Percentiles rank a stretch among this genome's conserved stretches.
Evolutionary conservation across 2,113 vertebrate species (phyloP).

Genomic region (Bujurquina vittata): DNA sequence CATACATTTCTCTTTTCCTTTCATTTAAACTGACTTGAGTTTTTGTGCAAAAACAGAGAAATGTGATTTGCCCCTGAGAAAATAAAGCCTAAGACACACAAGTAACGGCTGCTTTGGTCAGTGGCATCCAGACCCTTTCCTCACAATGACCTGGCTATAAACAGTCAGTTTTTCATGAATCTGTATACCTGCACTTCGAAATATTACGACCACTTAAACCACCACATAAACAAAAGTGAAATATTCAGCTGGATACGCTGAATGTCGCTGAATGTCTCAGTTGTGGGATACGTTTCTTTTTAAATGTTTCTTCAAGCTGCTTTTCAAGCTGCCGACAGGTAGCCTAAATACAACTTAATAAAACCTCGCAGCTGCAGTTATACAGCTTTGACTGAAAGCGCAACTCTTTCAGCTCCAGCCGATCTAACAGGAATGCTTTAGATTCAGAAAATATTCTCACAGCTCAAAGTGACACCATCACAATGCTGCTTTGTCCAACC

Average conservation of each 20-base stretch:
- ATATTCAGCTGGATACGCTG: neutral
- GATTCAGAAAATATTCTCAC: neutral
- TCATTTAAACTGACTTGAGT: neutral
- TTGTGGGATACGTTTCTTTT: neutral
- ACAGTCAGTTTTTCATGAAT: neutral
- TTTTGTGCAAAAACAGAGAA: neutral
- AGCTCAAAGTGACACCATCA: neutral
- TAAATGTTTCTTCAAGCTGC: neutral
- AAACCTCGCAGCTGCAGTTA: neutral
- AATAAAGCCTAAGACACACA: neutral
- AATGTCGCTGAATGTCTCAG: too few relatives aligned
- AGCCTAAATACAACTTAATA: neutral
- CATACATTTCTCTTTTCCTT: neutral
- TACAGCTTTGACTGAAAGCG: neutral
- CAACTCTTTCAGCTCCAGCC: neutral
- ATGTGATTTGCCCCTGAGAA: neutral
- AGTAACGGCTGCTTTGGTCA: neutral
- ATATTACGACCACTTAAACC: neutral
- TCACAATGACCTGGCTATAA: neutral
- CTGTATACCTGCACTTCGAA: neutral
- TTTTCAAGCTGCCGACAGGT: neutral
- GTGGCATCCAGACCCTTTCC: neutral
- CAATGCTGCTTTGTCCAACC: neutral
- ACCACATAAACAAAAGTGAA: neutral
- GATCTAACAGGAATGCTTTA: neutral